Conservation (phyloP, 2,797 vertebrate species). For the Pseudomugil tenellus region DNA sequence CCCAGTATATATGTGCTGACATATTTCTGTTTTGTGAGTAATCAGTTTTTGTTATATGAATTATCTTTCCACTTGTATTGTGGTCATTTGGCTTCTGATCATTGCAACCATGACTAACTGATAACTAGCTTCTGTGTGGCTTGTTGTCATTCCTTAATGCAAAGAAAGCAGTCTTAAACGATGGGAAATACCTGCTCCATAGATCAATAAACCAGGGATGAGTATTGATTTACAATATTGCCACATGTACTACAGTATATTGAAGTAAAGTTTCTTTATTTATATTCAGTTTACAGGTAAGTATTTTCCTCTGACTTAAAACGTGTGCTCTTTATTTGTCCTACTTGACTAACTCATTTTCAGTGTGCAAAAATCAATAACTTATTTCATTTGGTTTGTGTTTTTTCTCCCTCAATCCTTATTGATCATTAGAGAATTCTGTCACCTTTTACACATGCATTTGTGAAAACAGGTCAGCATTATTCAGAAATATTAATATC, state of each 20-base stretch:
- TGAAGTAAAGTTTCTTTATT: background rate
- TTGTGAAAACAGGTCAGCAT: fast-evolving
- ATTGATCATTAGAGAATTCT: background rate
- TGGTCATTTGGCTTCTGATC: constrained; percentile 2
- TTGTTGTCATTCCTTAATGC: constrained; percentile 9
- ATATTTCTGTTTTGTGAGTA: constrained; percentile 6
- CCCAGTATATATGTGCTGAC: constrained; percentile 29
- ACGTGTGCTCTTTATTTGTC: too few relatives aligned
- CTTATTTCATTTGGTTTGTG: background rate
- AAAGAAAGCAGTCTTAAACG: background rate
- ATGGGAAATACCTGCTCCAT: background rate
- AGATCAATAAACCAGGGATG: constrained; percentile 15
- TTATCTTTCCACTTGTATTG: background rate
- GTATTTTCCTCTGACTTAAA: too few relatives aligned
- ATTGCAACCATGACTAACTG: constrained; percentile 12
- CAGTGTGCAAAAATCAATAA: background rate
- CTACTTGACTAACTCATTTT: too few relatives aligned
- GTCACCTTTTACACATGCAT: too few relatives aligned
- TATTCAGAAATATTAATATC: constrained; percentile 2
- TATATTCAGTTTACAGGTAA: too few relatives aligned
- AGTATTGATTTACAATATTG: background rate
- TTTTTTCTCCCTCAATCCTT: background rate
- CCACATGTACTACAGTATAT: background rate
- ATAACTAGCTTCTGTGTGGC: constrained; percentile 18
- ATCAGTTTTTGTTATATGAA: constrained; percentile 13